Evolutionary conservation across 2,113 vertebrate genomes (phyloP).

Genomic region (Holacanthus passer): DNA sequence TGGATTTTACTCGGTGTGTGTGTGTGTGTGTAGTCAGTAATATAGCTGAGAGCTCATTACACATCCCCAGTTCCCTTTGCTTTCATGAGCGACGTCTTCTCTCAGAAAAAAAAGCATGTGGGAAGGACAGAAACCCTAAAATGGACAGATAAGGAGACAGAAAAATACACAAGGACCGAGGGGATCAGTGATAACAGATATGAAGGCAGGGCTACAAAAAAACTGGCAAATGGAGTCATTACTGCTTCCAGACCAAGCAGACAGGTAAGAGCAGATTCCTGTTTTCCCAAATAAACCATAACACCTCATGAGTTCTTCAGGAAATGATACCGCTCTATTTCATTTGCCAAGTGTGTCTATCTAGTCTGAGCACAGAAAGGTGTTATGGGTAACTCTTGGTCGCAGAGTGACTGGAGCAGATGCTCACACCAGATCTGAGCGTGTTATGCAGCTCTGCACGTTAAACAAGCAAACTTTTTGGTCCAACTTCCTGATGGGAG

Average conservation of each 20-base stretch:
- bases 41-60: constrained; percentile 62
- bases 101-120: background rate
- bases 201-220: background rate
- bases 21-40: constrained; percentile 28
- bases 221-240: constrained; percentile 13
- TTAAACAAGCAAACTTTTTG: background rate
- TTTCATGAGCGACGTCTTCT: constrained; percentile 13
- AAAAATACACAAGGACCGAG: constrained; percentile 27
- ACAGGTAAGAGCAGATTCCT: background rate
- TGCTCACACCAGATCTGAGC: background rate
- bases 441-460: background rate
- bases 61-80: constrained; percentile 15
- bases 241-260: background rate
- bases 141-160: constrained; percentile 19
- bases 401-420: background rate
- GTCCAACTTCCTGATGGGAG: background rate
- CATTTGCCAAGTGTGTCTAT: background rate
- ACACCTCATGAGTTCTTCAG: background rate
- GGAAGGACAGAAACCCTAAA: constrained; percentile 14
- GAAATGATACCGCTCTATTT: background rate
- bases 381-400: constrained; percentile 13
- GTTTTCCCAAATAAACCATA: background rate
- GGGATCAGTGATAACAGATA: constrained; percentile 1
- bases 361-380: background rate
- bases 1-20: constrained; percentile 39